A percentile compares a stretch with the other conserved stretches of the same genome.
Conservation (phyloP, 2,888 invertebrate genomes). For the Cactoblastis cactorum region DNA sequence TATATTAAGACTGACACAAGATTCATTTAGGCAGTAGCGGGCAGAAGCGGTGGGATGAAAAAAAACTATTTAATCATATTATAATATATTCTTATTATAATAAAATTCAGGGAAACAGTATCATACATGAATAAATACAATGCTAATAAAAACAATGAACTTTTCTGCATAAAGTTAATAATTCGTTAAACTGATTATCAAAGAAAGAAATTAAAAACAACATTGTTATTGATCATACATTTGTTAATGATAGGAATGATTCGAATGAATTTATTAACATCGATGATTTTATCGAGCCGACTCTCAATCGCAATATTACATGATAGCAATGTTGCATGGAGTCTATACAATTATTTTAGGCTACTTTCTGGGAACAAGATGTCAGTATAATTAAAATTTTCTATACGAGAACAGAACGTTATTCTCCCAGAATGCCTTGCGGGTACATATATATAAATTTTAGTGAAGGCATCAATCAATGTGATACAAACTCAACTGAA, state of each 20-base stretch:
- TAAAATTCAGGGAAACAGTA: slow-evolving; percentile 77
- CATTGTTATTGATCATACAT: slow-evolving; percentile 48
- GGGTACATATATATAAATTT: slow-evolving; percentile 39
- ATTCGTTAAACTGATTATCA: slow-evolving; percentile 49
- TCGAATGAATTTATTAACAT: slow-evolving; percentile 57
- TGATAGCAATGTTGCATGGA: slow-evolving; percentile 38
- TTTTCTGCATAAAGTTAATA: slow-evolving; percentile 56
- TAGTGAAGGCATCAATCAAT: slow-evolving; percentile 68
- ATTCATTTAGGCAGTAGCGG: no score
- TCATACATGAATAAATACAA: slow-evolving; percentile 79
- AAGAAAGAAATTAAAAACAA: slow-evolving; percentile 49
- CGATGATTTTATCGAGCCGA: slow-evolving; percentile 40
- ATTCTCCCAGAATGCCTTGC: slow-evolving; percentile 33
- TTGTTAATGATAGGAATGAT: slow-evolving; percentile 68
- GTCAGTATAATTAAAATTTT: slow-evolving; percentile 25
- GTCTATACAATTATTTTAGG: slow-evolving; percentile 25
- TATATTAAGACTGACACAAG: no score
- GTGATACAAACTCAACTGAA: slow-evolving; percentile 52
- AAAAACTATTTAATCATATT: slow-evolving; percentile 51
- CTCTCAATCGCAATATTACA: slow-evolving; percentile 40
- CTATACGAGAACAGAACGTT: slow-evolving; percentile 21
- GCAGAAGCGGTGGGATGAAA: no score
- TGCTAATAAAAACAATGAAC: slow-evolving; percentile 70
- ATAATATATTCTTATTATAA: slow-evolving; percentile 75
- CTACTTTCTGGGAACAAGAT: slow-evolving; percentile 21